These are phyloP conservation scores for Lasius fuliginosus DNA, from an alignment of 2,888 invertebrate genomes.

Conservation along the genomic window DNA sequence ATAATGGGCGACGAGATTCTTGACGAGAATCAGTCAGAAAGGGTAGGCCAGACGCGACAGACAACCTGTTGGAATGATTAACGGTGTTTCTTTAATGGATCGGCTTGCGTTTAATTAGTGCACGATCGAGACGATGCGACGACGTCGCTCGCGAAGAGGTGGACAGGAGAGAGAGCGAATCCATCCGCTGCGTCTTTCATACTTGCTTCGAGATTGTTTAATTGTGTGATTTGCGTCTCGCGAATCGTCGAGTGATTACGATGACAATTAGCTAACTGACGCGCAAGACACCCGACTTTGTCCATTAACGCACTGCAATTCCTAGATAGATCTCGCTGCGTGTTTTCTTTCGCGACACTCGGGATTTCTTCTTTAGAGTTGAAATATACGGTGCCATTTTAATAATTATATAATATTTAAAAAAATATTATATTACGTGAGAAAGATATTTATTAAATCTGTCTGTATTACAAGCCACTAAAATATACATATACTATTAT, in stretches of 20 bases:
- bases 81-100: constrained; percentile 47
- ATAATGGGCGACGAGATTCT: not conserved
- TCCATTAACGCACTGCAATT: not conserved
- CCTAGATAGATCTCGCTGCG: not conserved
- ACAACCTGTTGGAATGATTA: constrained; percentile 59
- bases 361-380: not conserved
- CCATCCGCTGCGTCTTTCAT: not conserved
- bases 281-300: not conserved
- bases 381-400: not conserved
- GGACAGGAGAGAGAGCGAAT: not conserved
- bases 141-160: not conserved
- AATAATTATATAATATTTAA: not conserved
- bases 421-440: not conserved
- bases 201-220: constrained; percentile 25
- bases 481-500: not conserved
- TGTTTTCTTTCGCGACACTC: not conserved
- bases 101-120: constrained; percentile 29
- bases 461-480: not conserved
- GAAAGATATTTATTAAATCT: not conserved
- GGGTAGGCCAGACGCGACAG: not conserved
- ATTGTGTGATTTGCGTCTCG: constrained; percentile 23
- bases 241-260: constrained; percentile 14
- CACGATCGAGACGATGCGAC: constrained; percentile 23
- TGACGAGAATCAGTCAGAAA: not conserved
- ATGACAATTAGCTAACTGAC: constrained; percentile 25